These are phyloP conservation scores for Sinocyclocheilus anophthalmus DNA, from an alignment of 2,113 vertebrate genomes.

Conservation along the genomic window DNA sequence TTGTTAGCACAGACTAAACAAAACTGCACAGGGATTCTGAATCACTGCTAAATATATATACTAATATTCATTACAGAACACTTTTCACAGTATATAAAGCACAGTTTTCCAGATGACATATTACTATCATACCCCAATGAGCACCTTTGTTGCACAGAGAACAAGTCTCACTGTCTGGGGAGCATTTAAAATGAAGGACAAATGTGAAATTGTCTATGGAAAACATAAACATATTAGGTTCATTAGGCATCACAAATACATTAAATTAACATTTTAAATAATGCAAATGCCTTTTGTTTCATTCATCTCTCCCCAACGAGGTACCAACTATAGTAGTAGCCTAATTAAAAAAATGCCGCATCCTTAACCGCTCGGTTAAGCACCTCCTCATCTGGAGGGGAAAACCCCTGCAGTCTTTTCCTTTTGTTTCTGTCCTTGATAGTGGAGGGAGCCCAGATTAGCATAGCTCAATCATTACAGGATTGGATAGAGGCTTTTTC, in stretches of 20 bases:
- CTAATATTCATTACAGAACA: background rate
- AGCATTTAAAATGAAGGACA: conserved; percentile 19
- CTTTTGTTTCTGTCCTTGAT: conserved; percentile 50
- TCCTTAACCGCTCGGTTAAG: conserved; percentile 41
- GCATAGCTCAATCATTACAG: conserved; percentile 53
- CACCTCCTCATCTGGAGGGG: conserved; percentile 34
- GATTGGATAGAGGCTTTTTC: conserved; percentile 36
- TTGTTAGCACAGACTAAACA: conserved; percentile 40
- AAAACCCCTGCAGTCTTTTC: conserved; percentile 37
- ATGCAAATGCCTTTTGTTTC: conserved; percentile 51
- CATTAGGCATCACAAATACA: conserved; percentile 39
- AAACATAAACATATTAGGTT: conserved; percentile 14
- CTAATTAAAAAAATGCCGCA: conserved; percentile 48
- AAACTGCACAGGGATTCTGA: conserved; percentile 7
- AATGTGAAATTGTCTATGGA: conserved; percentile 12
- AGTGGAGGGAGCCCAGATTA: conserved; percentile 39
- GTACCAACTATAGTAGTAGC: background rate
- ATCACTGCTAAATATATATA: conserved; percentile 13
- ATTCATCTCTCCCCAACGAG: conserved; percentile 22
- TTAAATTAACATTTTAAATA: conserved; percentile 40
- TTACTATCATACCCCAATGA: background rate
- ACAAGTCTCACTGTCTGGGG: background rate
- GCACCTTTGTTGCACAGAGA: background rate
- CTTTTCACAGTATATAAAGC: conserved; percentile 12
- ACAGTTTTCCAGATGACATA: background rate